These are phyloP conservation scores for Pitangus sulphuratus DNA, from an alignment of 2,797 vertebrate species.

Conservation along the genomic window DNA sequence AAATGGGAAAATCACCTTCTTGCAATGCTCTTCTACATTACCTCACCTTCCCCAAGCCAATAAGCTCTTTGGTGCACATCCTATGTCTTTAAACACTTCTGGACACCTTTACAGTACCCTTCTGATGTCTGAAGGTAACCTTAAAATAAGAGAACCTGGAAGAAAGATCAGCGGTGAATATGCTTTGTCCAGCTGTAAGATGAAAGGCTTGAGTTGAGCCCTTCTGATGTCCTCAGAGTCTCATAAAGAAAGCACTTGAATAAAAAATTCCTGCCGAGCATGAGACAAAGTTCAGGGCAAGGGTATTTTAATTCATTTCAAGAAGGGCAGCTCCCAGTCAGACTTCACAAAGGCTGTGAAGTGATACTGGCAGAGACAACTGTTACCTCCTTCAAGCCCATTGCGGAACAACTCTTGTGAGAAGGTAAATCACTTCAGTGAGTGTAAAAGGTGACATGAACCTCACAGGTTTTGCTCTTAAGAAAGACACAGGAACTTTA, in stretches of 20 bases:
- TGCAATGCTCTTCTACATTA: not conserved
- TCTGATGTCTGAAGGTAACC: not conserved
- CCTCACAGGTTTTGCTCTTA: not conserved
- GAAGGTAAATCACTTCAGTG: not conserved
- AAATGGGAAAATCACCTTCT: not conserved
- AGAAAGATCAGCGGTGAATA: not conserved
- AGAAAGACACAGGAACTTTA: not conserved
- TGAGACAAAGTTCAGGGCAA: not conserved
- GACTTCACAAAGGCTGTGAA: not conserved
- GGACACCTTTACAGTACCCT: not conserved
- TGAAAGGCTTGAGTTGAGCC: not conserved
- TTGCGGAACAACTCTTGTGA: not conserved
- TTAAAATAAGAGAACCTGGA: not conserved
- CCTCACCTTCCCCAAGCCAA: not conserved
- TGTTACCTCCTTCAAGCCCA: not conserved
- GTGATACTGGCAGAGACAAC: not conserved
- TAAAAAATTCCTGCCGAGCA: not conserved
- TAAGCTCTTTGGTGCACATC: not conserved
- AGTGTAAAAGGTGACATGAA: not conserved
- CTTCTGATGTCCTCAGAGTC: not conserved
- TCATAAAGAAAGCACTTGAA: not conserved
- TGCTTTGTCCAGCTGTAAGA: not conserved
- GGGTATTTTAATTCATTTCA: not conserved
- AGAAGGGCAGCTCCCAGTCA: not conserved
- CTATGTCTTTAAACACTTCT: not conserved